Evolutionary conservation across 2,888 invertebrate genomes (phyloP), one percentile per base, ranked within the genome.

Genomic region (Caenorhabditis sinica): DNA sequence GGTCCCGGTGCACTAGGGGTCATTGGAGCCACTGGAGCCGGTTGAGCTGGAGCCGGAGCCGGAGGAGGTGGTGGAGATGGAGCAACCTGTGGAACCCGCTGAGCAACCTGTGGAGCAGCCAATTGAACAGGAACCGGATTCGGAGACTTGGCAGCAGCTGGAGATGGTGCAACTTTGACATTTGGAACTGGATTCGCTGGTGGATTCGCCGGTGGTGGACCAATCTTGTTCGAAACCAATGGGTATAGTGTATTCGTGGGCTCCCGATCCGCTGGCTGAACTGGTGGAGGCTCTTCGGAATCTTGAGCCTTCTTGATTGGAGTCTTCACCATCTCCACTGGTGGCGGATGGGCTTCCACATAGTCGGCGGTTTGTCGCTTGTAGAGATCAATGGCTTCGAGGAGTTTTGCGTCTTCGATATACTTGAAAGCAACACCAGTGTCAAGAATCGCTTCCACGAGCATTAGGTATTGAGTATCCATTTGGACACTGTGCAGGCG

Each of bases 401-500:
- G 3, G 3, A 84, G 30, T 11, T 49, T 53, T 11, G 71, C 1
- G 30, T 80, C 80, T 5, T 68, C 74, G 20, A 84, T 71, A 33
- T 84, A 84, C 25, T 75, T 65, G 40, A 75, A 84, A 2, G 68
- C 53, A 2, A 71, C 66, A 13, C 75, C 84, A n/a, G 74, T 75
- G 13, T 84, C 84, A 5, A 80, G 36, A n/a, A 84, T 43, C 5
- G 75, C 43, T 9, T 72, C 75, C 0, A 80, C 80, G 43, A 84
- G 30, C 72, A 74, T 73, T 13, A 80, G n/a, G 40, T 73, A 84
- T 25, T 84, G 84, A 2, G 71, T 71, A 20, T 84, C 84, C 75
- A 84, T 72, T 66, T 84, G 84, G 30, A 79, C 79, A 40, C 71
- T 56, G 8, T 60, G 68, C 3, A 77, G 33, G 25, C 84, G 80